Conservation (phyloP, 2,113 vertebrate species). For the Alligator sinensis region DNA sequence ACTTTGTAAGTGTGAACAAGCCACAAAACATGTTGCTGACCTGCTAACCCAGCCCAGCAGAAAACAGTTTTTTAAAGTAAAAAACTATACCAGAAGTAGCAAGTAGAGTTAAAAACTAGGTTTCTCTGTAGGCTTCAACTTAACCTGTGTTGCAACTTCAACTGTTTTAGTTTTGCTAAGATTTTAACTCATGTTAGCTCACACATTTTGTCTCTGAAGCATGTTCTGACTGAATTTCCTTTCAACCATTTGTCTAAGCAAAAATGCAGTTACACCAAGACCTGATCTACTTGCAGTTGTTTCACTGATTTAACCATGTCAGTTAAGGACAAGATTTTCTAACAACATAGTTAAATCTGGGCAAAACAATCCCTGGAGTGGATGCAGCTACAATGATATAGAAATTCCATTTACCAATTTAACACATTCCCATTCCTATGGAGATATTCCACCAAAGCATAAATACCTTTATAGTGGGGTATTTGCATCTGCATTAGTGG, state of each 20-base stretch:
- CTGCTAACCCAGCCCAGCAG: too few relatives aligned
- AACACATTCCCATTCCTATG: background rate
- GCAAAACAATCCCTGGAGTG: background rate
- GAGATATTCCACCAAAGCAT: rapidly evolving
- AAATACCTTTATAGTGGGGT: rapidly evolving
- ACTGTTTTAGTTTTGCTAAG: background rate
- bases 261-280: rapidly evolving
- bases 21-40: background rate
- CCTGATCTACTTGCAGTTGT: background rate
- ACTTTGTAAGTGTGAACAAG: background rate
- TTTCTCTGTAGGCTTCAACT: background rate
- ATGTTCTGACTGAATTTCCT: background rate
- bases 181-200: background rate
- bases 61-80: too few relatives aligned
- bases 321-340: background rate
- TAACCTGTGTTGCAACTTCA: background rate
- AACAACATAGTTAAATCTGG: rapidly evolving
- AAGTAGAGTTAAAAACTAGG: too few relatives aligned
- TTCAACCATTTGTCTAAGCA: background rate
- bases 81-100: too few relatives aligned
- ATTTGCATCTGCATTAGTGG: background rate
- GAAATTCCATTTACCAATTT: background rate
- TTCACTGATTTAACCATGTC: background rate
- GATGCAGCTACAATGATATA: rapidly evolving
- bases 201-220: background rate